Base-by-base conservation (phyloP, 1,140 invertebrate genomes). In the Adoxophyes honmai region DNA sequence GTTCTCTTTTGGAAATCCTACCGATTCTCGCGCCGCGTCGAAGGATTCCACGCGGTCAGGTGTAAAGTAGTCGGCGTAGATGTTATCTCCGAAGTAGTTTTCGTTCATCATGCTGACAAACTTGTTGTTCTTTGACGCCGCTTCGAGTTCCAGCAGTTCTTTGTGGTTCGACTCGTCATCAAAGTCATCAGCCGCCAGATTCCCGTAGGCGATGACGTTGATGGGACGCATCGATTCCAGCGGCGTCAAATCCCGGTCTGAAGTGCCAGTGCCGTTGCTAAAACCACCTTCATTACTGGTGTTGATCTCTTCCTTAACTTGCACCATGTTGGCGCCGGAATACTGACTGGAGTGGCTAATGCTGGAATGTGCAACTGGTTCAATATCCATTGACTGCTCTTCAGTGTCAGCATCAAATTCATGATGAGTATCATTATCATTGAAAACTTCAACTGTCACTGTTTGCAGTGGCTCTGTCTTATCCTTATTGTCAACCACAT, bases 381-480 rank as follows among this genome's bases (percentile, higher is more conserved):
- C 85, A 16, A 88, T 78, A 34, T 87, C 82, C 79, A 85, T 85
- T 1, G 84, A 84, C 18, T 82, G 82, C 34, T 86, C 85, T 52
- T 82, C 83, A 8, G 75, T 87, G 52, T 86, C 78, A 34, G 81
- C 78, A 65, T 88, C 82, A 67, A 88, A 88, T 18, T 79, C 78
- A 57, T 74, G 64, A 18, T 64, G 59, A 51, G 59, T 64, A 11
- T 70, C 66, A 55, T 81, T 75, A 21, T 89, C 81, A 68, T 88
- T 87, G 53, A 89, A 86, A 57, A 88, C 84, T n/a, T 91, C 88
- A 39, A 90, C 86, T 13, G 83, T 81, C 21, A 90, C 80, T 16
- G 88, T 85, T 10, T 86, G 73, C 7, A 81, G 58, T 13, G 71
- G 72, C 33, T 65, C 60, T 13, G 64, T 61, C 15, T 78, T 75